Evolutionary conservation across 1,140 invertebrate genomes (phyloP).

Genomic region (Tetramorium simillimum): DNA sequence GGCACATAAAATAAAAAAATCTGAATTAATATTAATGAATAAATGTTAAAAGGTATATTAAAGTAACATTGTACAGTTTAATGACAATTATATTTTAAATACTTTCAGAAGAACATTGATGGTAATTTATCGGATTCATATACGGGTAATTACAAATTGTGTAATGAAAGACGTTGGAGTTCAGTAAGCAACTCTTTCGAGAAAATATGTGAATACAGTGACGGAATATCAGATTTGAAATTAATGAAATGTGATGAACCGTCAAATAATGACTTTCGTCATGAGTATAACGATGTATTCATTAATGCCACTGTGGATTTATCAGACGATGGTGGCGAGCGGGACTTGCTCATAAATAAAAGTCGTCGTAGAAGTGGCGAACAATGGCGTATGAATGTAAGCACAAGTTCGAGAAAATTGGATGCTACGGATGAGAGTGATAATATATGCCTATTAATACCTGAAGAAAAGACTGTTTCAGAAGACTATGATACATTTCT

Average conservation of each 20-base stretch:
- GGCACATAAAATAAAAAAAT: slow-evolving; percentile 23
- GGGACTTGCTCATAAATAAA: slow-evolving; percentile 52
- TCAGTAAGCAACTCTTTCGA: slow-evolving; percentile 71
- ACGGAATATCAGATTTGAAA: slow-evolving; percentile 66
- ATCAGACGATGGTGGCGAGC: slow-evolving; percentile 78
- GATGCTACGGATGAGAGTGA: slow-evolving; percentile 38
- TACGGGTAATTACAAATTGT: slow-evolving; percentile 66
- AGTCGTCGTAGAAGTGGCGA: slow-evolving; percentile 47
- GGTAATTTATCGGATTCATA: slow-evolving; percentile 60
- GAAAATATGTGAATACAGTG: slow-evolving; percentile 73
- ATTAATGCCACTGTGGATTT: slow-evolving; percentile 82
- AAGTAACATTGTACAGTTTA: neutral
- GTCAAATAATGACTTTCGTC: slow-evolving; percentile 63
- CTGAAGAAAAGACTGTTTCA: slow-evolving; percentile 44
- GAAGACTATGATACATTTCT: slow-evolving; percentile 63
- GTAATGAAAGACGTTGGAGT: slow-evolving; percentile 81
- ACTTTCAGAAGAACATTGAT: slow-evolving; percentile 75
- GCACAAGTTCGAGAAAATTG: slow-evolving; percentile 49
- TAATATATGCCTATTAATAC: neutral
- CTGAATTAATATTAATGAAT: neutral
- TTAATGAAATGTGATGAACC: slow-evolving; percentile 69
- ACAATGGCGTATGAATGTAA: slow-evolving; percentile 42
- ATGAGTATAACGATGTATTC: slow-evolving; percentile 76
- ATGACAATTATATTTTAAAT: slow-evolving; percentile 31
- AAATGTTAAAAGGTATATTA: neutral